Evolutionary conservation across 92 coral and sea anemone species (phyloP).

Genomic region (Meandrina meandrites): DNA sequence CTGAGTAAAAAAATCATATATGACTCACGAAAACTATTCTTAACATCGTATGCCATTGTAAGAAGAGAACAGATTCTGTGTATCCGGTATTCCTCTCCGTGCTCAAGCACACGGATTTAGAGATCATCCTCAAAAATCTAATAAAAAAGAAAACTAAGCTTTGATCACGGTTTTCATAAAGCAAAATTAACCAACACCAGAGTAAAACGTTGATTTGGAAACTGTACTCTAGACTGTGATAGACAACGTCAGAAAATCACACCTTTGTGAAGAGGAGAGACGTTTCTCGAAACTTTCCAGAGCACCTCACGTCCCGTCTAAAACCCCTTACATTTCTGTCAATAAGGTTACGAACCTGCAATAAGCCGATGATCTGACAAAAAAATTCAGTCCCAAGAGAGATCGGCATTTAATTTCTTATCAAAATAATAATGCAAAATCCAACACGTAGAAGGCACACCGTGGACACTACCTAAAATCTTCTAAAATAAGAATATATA

Average conservation of each 20-base stretch:
- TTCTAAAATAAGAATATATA: too few relatives aligned
- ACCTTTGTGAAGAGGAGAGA: neutral
- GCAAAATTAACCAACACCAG: neutral
- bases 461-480: neutral
- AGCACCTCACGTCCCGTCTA: neutral
- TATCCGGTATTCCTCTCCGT: constrained; percentile 2
- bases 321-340: neutral
- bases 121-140: neutral
- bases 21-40: neutral
- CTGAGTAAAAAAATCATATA: neutral
- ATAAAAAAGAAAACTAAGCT: neutral
- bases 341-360: neutral
- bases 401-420: neutral
- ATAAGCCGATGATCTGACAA: neutral
- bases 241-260: neutral
- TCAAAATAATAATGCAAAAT: neutral
- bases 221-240: neutral
- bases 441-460: neutral
- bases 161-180: neutral
- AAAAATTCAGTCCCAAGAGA: neutral
- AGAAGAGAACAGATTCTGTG: neutral
- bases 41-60: neutral
- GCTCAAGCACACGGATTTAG: neutral
- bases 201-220: neutral
- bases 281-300: neutral